Percentiles rank a stretch among this genome's conserved stretches.
Conservation (phyloP, 2,797 vertebrate species). For the Manis pentadactyla region DNA sequence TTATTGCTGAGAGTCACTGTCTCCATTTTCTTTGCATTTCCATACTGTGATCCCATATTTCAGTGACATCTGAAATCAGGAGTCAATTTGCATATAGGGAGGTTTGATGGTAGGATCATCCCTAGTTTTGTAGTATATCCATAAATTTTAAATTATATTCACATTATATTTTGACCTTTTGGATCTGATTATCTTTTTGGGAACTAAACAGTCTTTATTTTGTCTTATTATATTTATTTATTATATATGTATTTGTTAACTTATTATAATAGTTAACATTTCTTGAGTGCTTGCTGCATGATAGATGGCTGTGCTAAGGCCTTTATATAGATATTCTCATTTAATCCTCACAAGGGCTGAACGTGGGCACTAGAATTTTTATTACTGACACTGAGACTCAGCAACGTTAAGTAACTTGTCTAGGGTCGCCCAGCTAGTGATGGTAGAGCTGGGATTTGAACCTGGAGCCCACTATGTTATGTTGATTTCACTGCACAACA, state of each 20-base stretch:
- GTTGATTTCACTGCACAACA: neutral
- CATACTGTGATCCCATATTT: constrained; percentile 12
- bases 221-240: neutral
- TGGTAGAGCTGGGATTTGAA: constrained; percentile 39
- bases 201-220: neutral
- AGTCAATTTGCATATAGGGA: constrained; percentile 3
- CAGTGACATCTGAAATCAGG: constrained; percentile 45
- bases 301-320: neutral
- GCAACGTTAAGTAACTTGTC: constrained; percentile 37
- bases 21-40: constrained; percentile 55
- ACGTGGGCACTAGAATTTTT: neutral
- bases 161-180: neutral
- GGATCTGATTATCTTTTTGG: constrained; percentile 18
- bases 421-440: neutral
- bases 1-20: constrained; percentile 50
- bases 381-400: neutral
- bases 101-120: neutral
- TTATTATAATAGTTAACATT: constrained; percentile 1
- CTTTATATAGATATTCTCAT: constrained; percentile 37
- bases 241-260: too few relatives aligned
- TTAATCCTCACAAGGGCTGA: constrained; percentile 4
- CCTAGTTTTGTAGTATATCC: neutral
- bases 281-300: neutral
- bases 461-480: neutral
- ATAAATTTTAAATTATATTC: constrained; percentile 50